Conservation (phyloP, 2,888 invertebrate species). For the Xanthorhoe spadicearia region DNA sequence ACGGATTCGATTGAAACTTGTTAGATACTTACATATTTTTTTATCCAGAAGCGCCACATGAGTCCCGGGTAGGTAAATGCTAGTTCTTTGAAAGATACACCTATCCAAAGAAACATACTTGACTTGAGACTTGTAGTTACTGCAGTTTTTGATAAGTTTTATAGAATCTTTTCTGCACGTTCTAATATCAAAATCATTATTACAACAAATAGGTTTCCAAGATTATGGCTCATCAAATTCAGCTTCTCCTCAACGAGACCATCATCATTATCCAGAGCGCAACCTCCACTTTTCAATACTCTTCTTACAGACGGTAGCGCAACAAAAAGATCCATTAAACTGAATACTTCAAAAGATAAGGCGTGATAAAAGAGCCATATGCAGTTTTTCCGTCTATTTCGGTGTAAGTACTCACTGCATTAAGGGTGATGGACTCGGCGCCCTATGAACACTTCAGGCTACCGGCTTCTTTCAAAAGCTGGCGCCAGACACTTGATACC, state of each 20-base stretch:
- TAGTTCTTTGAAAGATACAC: no score
- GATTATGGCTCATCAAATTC: background rate
- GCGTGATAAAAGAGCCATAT: conserved; percentile 66
- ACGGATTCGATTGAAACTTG: no score
- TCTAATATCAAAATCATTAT: background rate
- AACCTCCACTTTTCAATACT: background rate
- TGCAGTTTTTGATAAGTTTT: no score
- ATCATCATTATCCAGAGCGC: conserved; percentile 1
- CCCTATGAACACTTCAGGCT: conserved; percentile 57
- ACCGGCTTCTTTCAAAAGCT: conserved; percentile 53
- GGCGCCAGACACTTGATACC: conserved; percentile 67
- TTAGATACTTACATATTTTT: no score
- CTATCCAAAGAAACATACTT: no score
- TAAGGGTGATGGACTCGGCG: conserved; percentile 64
- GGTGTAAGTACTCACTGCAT: conserved; percentile 46
- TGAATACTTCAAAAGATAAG: conserved; percentile 47
- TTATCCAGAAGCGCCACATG: no score
- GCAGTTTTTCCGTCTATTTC: conserved; percentile 77
- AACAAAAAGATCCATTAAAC: conserved; percentile 54
- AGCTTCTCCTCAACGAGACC: background rate
- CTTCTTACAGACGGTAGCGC: conserved; percentile 18
- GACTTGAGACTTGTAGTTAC: no score
- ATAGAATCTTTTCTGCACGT: no score
- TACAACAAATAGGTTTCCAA: background rate
- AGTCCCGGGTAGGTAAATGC: no score